Evolutionary conservation across 2,888 invertebrate genomes (phyloP).

Genomic region (Agriopis aurantiaria): DNA sequence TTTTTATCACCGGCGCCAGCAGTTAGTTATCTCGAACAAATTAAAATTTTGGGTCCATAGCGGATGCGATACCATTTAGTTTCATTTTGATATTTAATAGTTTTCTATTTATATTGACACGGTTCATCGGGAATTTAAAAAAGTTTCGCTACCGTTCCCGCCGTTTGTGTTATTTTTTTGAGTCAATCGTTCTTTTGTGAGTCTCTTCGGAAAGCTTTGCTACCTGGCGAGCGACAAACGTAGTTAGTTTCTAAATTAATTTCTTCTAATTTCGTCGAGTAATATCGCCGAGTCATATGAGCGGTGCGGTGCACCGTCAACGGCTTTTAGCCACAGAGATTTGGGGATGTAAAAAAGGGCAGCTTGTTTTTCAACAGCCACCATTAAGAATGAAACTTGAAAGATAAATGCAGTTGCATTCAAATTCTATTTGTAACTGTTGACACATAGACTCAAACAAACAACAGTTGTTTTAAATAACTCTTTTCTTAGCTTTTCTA

Average conservation of each 20-base stretch:
- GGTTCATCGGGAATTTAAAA: conserved; percentile 70
- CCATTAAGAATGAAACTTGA: conserved; percentile 80
- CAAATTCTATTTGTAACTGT: conserved; percentile 43
- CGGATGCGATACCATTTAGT: conserved; percentile 59
- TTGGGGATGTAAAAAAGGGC: conserved; percentile 60
- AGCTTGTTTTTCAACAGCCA: conserved; percentile 73
- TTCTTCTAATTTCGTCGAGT: conserved; percentile 71
- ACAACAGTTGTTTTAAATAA: background rate
- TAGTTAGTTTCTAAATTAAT: conserved; percentile 78
- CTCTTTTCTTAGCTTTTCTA: background rate
- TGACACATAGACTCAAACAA: conserved; percentile 21
- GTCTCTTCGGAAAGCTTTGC: conserved; percentile 57
- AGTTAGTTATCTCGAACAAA: conserved; percentile 53
- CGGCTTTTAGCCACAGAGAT: conserved; percentile 67
- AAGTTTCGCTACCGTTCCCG: conserved; percentile 80
- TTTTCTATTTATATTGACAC: conserved; percentile 78
- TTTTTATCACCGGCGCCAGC: conserved; percentile 72
- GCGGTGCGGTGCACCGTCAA: conserved; percentile 72
- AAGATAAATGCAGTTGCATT: conserved; percentile 70
- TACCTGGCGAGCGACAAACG: conserved; percentile 69
- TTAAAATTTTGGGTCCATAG: conserved; percentile 60
- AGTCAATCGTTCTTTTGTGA: conserved; percentile 58
- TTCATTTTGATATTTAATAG: conserved; percentile 69
- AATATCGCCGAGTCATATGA: conserved; percentile 79
- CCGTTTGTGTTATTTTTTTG: conserved; percentile 60